A percentile compares a stretch with the other conserved stretches of the same genome.
Evolutionary conservation across 2,113 vertebrate species (phyloP).

Genomic region (Chrysochloris asiatica): DNA sequence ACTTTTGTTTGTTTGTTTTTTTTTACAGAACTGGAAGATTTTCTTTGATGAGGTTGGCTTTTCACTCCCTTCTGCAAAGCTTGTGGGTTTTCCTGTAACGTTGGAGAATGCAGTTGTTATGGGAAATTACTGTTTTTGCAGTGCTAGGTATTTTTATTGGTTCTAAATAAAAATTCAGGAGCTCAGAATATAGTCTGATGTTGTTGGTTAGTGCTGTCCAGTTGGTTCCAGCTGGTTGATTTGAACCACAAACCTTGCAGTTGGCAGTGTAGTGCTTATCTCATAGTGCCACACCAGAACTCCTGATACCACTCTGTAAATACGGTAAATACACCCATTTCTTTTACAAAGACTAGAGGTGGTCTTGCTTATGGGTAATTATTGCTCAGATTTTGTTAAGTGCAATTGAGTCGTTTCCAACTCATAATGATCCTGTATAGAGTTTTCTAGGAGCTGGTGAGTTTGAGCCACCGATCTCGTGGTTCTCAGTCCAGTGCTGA

Average conservation of each 20-base stretch:
- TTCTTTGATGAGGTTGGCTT: conserved; percentile 47
- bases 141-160: conserved; percentile 55
- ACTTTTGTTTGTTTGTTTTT: conserved; percentile 55
- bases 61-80: conserved; percentile 36
- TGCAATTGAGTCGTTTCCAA: too few relatives aligned
- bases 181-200: conserved; percentile 1
- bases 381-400: conserved; percentile 32
- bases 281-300: too few relatives aligned
- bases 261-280: too few relatives aligned
- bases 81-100: conserved; percentile 58
- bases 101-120: conserved; percentile 49
- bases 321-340: neutral
- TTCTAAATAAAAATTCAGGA: conserved; percentile 44
- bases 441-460: too few relatives aligned
- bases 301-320: conserved; percentile 30
- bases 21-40: conserved; percentile 22
- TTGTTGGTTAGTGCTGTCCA: too few relatives aligned
- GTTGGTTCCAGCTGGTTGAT: too few relatives aligned
- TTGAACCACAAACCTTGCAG: too few relatives aligned
- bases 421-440: too few relatives aligned
- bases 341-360: neutral
- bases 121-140: conserved; percentile 45
- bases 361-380: neutral
- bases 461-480: too few relatives aligned
- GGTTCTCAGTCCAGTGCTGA: too few relatives aligned